Evolutionary conservation across 2,797 vertebrate genomes (phyloP).

Genomic region (Meda fulgida): DNA sequence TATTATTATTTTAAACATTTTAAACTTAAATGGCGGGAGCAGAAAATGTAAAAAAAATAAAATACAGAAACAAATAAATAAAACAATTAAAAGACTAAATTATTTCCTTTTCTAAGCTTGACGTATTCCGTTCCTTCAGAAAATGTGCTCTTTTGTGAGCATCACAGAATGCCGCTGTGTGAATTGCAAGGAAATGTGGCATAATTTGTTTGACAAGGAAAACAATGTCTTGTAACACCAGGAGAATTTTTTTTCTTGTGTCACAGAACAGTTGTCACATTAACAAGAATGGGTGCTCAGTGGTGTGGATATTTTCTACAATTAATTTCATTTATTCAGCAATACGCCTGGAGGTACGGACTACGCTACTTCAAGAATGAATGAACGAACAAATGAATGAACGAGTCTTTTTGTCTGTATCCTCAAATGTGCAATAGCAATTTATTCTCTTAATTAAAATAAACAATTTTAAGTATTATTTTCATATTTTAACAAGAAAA

Average conservation of each 20-base stretch:
- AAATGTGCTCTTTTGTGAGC: not conserved
- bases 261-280: constrained; percentile 65
- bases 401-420: not conserved
- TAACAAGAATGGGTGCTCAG: constrained; percentile 69
- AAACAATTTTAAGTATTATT: not conserved
- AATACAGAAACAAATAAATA: not conserved
- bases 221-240: constrained; percentile 21
- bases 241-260: constrained; percentile 61
- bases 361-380: constrained; percentile 55
- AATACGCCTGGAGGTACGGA: constrained; percentile 68
- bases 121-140: not conserved
- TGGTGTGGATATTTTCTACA: constrained; percentile 73
- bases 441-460: constrained; percentile 12
- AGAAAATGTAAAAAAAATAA: not conserved
- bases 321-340: constrained; percentile 74
- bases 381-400: constrained; percentile 14
- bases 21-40: not conserved
- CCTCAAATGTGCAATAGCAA: not conserved
- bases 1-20: not conserved
- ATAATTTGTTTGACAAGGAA: constrained; percentile 35
- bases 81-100: not conserved
- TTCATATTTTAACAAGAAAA: not conserved
- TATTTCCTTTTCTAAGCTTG: not conserved
- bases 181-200: constrained; percentile 8
- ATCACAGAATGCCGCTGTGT: not conserved